A percentile compares a stretch with the other conserved stretches of the same genome.
Conservation (phyloP, 2,113 vertebrate species). For the Nothocercus nigrocapillus region DNA sequence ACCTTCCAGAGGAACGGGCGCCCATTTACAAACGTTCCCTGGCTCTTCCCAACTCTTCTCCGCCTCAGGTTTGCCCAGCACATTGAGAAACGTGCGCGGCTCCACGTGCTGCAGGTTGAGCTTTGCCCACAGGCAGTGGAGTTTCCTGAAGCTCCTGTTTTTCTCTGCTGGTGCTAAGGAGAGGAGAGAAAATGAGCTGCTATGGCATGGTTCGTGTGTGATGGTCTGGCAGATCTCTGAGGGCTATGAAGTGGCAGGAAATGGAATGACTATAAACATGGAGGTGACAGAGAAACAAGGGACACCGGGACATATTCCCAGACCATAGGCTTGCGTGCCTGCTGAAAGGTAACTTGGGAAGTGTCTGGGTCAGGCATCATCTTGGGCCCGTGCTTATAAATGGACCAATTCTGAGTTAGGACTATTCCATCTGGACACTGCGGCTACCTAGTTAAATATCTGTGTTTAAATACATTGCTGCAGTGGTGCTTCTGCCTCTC, state of each 20-base stretch:
- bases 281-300: neutral
- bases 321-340: neutral
- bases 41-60: neutral
- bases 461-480: neutral
- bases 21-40: neutral
- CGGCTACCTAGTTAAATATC: accelerated
- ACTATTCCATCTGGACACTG: neutral
- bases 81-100: neutral
- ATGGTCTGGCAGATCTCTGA: neutral
- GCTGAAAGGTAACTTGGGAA: neutral
- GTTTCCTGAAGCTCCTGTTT: neutral
- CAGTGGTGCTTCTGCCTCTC: neutral
- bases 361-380: neutral
- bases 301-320: neutral
- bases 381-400: neutral
- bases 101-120: neutral
- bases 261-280: neutral
- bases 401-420: neutral
- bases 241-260: neutral
- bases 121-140: neutral
- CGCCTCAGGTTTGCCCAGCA: neutral
- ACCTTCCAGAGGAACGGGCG: neutral
- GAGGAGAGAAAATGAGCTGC: neutral
- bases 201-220: neutral
- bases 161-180: neutral